phyloP scores from a whole-genome alignment of 2,113 vertebrate species.

The Antidorcas marsupialis region DNA sequence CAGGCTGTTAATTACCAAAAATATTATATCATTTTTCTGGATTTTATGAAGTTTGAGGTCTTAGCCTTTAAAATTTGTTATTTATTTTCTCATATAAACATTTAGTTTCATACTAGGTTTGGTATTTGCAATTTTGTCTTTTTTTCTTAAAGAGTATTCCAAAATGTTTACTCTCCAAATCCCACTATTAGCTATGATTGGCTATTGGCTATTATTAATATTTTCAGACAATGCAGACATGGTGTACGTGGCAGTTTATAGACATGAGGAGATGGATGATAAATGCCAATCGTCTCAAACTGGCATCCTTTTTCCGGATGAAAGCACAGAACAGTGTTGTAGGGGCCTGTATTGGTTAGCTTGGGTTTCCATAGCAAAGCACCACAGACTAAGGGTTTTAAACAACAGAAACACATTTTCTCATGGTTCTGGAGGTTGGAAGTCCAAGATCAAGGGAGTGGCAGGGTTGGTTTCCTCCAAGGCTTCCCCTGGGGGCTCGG shows the following conservation, averaged over 20 bases:
- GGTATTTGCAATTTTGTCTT: background rate
- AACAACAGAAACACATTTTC: background rate
- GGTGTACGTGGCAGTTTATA: background rate
- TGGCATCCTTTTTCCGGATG: background rate
- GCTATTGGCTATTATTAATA: background rate
- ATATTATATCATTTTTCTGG: background rate
- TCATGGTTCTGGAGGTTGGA: background rate
- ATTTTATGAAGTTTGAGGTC: background rate
- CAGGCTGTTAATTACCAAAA: conserved; percentile 6
- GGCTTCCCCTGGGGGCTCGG: background rate
- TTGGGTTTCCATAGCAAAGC: background rate
- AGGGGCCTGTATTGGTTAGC: background rate
- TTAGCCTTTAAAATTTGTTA: background rate
- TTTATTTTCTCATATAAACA: conserved; percentile 21
- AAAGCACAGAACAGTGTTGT: background rate
- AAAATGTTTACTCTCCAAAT: background rate
- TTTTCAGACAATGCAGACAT: background rate
- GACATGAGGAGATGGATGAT: background rate
- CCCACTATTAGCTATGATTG: background rate
- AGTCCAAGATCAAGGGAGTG: background rate
- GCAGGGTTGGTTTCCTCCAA: background rate
- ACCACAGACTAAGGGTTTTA: background rate
- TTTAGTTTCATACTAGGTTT: background rate
- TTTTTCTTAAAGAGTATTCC: background rate
- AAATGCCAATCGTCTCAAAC: background rate